Evolutionary conservation across 2,113 vertebrate species (phyloP), one percentile per base, ranked within the genome.

Genomic region (Pandion haliaetus): DNA sequence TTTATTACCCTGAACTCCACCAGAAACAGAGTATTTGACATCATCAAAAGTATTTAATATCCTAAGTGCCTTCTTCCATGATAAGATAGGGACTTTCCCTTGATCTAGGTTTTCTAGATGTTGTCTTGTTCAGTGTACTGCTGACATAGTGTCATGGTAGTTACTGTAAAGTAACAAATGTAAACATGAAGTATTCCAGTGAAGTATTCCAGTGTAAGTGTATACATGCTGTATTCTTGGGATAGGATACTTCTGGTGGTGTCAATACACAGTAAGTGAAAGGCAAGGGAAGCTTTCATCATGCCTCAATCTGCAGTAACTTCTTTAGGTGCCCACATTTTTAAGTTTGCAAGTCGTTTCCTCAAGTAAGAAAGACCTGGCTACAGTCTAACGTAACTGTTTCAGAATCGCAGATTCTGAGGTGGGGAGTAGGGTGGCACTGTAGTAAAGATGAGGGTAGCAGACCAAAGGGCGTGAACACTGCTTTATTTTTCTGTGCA

Each of bases 391-490:
- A 31, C 0, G 5, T 36, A 28, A 10, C 34, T 5, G 38, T 25
- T 72, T 8, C 20, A 40, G 63, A 58, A 12, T 8, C 4, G 2
- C 17, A 24, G 32, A 2, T 18, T 17, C 29, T 8, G 24, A 24
- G 20, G 28, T 1, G 10, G 40, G 9, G 62, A 50, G 34, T 34
- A 25, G 31, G 50, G 15, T 0, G 1, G 38, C 8, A 3, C 25
- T 2, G 26, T 9, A 21, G 25, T 14, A 6, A 40, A 5, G 29
- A 9, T 12, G 31, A 61, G 18, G 47, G 32, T 3, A 18, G 31
- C 8, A 29, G 26, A 42, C 17, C 29, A 3, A 0, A 0, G 2
- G 21, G 34, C 0, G 0, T 0, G 12, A 45, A 20, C 42, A 21
- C 1, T 0, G 20, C 50, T 62, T 20, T 36, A 1, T 4, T 29